Evolutionary conservation across 2,113 vertebrate genomes (phyloP).

Genomic region (Actenoides lindsayi): DNA sequence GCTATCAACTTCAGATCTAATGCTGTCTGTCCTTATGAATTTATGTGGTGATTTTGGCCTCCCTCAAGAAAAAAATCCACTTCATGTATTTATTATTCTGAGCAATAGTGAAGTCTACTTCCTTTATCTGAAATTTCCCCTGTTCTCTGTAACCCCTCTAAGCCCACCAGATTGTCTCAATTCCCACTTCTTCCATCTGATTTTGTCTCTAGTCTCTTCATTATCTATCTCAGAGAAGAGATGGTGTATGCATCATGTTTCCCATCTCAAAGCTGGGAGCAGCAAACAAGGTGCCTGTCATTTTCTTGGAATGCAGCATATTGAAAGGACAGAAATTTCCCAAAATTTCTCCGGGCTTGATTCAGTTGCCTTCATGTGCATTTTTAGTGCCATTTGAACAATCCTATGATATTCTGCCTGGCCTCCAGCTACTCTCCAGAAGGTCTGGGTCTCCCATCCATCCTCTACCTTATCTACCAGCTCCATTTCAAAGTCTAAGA

Average conservation of each 20-base stretch:
- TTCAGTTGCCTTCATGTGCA: background rate
- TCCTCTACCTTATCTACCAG: background rate
- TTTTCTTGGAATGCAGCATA: background rate
- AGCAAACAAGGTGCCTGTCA: rapidly evolving
- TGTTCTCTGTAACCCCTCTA: background rate
- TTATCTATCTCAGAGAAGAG: background rate
- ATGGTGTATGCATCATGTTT: rapidly evolving
- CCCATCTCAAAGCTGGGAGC: background rate
- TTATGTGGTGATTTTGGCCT: background rate
- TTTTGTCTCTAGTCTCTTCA: background rate
- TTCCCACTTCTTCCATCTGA: background rate
- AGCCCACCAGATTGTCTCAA: background rate
- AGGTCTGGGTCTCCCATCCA: background rate
- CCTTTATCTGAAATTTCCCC: background rate
- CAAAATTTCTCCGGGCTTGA: background rate
- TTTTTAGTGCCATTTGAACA: background rate
- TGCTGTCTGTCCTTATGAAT: background rate
- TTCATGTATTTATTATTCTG: background rate
- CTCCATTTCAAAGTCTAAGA: background rate
- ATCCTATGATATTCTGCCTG: background rate
- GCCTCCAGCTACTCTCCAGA: background rate
- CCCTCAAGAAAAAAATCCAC: background rate
- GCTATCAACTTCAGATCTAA: background rate
- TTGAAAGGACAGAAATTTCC: background rate
- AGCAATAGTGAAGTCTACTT: background rate